Percentiles rank a stretch among this genome's conserved stretches.
phyloP scores from a whole-genome alignment of 2,888 invertebrate genomes.

The Biston betularia region DNA sequence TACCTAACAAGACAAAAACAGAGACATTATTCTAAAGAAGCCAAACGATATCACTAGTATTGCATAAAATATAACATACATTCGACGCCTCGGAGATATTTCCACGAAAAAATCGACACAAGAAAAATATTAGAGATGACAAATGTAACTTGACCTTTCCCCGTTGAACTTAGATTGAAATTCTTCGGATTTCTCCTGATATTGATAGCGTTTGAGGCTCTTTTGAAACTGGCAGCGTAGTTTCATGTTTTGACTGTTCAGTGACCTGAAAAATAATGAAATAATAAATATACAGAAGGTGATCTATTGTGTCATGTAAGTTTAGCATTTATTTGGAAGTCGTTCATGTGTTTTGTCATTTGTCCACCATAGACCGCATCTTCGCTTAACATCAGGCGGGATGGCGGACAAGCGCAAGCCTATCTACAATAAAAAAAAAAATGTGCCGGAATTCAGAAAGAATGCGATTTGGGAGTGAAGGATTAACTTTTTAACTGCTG shows the following conservation, averaged over 20 bases:
- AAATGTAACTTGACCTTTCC: conserved; percentile 33
- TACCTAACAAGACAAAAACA: conserved; percentile 19
- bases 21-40: conserved; percentile 12
- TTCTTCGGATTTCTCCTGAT: conserved; percentile 35
- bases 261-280: conserved; percentile 34
- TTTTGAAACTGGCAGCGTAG: conserved; percentile 32
- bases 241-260: conserved; percentile 36
- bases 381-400: no score
- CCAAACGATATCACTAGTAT: conserved; percentile 15
- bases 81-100: conserved; percentile 24
- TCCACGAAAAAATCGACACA: conserved; percentile 29
- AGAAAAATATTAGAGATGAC: conserved; percentile 35
- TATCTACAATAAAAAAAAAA: no score
- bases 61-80: conserved; percentile 26
- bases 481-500: no score
- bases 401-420: no score
- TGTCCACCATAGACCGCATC: no score
- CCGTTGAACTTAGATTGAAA: conserved; percentile 26
- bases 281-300: conserved; percentile 33
- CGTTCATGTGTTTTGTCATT: neutral
- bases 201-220: conserved; percentile 37
- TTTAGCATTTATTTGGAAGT: conserved; percentile 8
- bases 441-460: no score
- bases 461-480: no score
- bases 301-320: conserved; percentile 6